Conservation (phyloP, 64 coral and sea anemone species). For the Dendronephthya gigantea region DNA sequence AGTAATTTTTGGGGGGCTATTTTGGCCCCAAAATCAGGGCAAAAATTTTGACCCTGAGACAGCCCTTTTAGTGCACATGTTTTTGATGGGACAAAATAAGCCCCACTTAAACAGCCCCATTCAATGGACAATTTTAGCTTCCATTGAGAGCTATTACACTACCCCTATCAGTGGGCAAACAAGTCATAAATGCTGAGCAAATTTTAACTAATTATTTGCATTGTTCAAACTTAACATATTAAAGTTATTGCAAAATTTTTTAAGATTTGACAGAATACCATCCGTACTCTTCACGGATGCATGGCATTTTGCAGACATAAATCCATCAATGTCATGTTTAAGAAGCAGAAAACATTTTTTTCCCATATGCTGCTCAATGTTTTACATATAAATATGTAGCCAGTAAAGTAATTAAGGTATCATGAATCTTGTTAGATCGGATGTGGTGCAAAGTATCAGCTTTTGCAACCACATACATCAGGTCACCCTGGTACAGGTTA, state of each 20-base stretch:
- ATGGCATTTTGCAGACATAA: not conserved
- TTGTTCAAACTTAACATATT: too few species aligned
- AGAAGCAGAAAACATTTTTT: not conserved
- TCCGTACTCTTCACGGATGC: not conserved
- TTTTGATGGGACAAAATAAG: not conserved
- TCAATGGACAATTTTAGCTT: not conserved
- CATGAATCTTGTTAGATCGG: not conserved
- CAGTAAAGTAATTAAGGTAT: not conserved
- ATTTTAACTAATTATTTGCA: too few species aligned
- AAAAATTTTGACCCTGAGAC: not conserved
- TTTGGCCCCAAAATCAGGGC: not conserved
- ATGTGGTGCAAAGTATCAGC: not conserved
- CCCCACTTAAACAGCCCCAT: not conserved
- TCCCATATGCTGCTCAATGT: not conserved
- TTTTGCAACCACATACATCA: conserved; percentile 3
- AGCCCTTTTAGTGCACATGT: not conserved
- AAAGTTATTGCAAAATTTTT: not conserved
- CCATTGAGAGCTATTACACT: too few species aligned
- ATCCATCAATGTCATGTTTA: not conserved
- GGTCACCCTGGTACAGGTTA: not conserved
- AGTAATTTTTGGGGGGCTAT: not conserved
- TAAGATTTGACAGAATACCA: not conserved
- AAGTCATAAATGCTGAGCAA: too few species aligned
- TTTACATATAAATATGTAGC: conserved; percentile 10
- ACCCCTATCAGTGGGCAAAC: too few species aligned